These are phyloP conservation scores for Drosophila sp. DNA, from an alignment of 1,140 invertebrate genomes.

Conservation along the genomic window DNA sequence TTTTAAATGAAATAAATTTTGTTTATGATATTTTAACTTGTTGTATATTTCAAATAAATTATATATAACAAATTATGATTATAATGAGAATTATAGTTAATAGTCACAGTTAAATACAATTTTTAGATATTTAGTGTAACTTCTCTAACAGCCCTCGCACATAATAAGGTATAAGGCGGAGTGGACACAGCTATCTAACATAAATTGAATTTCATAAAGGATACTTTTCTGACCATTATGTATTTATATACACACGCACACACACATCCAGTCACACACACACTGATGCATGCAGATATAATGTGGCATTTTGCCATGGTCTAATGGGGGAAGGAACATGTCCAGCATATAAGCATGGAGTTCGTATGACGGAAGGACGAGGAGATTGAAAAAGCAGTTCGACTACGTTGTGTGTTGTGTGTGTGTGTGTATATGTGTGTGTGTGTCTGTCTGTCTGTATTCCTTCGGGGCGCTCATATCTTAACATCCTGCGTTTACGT, in stretches of 20 bases:
- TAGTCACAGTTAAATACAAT: too few relatives aligned
- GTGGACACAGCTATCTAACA: conserved; percentile 43
- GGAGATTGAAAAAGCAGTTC: conserved; percentile 20
- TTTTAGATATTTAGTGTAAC: too few relatives aligned
- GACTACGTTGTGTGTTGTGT: neutral
- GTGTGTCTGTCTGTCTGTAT: conserved; percentile 1
- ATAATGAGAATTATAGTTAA: too few relatives aligned
- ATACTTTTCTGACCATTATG: conserved; percentile 56
- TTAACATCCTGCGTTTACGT: conserved; percentile 63
- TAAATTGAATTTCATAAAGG: conserved; percentile 68
- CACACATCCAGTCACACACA: neutral
- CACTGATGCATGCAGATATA: conserved; percentile 29
- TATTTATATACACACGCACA: conserved; percentile 38
- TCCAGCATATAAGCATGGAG: conserved; percentile 6
- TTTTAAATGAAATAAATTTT: neutral
- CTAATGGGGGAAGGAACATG: conserved; percentile 1
- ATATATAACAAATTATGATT: too few relatives aligned
- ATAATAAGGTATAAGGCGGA: conserved; percentile 10
- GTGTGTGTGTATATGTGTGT: neutral
- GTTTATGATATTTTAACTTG: too few relatives aligned
- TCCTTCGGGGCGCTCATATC: conserved; percentile 63
- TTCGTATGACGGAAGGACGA: neutral
- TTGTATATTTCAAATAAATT: neutral
- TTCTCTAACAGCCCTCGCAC: conserved; percentile 29
- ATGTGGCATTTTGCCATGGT: conserved; percentile 25